Evolutionary conservation across 2,888 invertebrate species (phyloP).

Genomic region (Cosmopolites sordidus): DNA sequence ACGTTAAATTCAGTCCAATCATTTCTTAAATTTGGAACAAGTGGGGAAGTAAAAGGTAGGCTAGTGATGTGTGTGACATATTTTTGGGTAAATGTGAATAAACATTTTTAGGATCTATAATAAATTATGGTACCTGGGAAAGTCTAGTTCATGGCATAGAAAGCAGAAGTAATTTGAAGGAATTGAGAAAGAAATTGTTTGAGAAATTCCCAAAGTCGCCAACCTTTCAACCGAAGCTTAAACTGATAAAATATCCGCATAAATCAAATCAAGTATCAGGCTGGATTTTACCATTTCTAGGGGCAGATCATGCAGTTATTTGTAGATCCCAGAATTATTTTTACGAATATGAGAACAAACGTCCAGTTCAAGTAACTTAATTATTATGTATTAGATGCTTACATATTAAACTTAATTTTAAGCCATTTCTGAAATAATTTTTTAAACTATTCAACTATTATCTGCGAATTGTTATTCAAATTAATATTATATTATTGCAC

Average conservation of each 20-base stretch:
- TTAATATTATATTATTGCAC: too few relatives aligned
- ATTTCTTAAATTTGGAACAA: conserved; percentile 53
- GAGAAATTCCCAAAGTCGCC: conserved; percentile 58
- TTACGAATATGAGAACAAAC: conserved; percentile 60
- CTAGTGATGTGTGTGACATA: too few relatives aligned
- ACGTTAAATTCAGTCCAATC: conserved; percentile 74
- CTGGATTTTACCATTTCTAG: conserved; percentile 61
- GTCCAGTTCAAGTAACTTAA: conserved; percentile 67
- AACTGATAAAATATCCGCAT: conserved; percentile 30
- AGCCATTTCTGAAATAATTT: too few relatives aligned
- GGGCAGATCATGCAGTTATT: conserved; percentile 79
- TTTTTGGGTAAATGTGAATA: too few relatives aligned
- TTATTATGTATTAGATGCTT: not conserved
- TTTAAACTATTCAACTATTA: too few relatives aligned
- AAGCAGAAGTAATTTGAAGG: conserved; percentile 58
- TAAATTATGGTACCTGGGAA: conserved; percentile 88
- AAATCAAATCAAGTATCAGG: conserved; percentile 31
- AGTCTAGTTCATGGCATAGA: conserved; percentile 77
- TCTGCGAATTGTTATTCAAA: too few relatives aligned
- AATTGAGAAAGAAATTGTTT: conserved; percentile 59
- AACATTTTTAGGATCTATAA: conserved; percentile 46
- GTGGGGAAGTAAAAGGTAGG: conserved; percentile 30
- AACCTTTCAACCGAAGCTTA: conserved; percentile 54
- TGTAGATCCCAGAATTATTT: conserved; percentile 74
- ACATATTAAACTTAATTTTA: not conserved